Percentiles rank a stretch among this genome's conserved stretches.
Conservation (phyloP, 2,113 vertebrate species). For the Myanophis thanlyinensis region DNA sequence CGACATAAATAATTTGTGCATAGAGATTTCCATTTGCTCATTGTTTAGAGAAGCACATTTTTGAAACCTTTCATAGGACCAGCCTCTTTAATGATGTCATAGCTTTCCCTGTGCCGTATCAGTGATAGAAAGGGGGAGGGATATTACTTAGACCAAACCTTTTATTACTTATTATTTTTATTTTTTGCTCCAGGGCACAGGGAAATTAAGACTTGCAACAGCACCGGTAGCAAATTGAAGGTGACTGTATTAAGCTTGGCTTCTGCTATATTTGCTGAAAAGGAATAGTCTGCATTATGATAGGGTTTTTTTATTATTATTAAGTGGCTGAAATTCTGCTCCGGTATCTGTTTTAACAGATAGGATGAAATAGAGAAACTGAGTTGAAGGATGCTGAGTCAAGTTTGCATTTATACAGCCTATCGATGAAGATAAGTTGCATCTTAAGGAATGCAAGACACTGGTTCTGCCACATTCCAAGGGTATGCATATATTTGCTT, state of each 20-base stretch:
- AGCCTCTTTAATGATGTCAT: neutral
- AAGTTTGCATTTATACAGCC: slow-evolving; percentile 10
- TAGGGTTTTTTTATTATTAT: neutral
- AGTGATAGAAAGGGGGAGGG: neutral
- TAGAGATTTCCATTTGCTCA: neutral
- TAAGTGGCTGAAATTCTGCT: neutral
- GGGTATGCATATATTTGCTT: slow-evolving; percentile 26
- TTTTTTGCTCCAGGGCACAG: neutral
- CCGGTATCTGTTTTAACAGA: slow-evolving; percentile 20
- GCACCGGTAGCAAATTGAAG: neutral
- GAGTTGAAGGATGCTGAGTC: slow-evolving; percentile 14
- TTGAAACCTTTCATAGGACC: neutral
- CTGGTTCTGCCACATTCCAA: slow-evolving; percentile 22
- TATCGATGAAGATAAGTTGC: slow-evolving; percentile 17
- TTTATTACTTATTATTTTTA: neutral
- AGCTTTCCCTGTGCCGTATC: neutral
- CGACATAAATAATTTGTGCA: neutral
- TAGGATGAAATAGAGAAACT: slow-evolving; percentile 37
- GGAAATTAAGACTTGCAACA: neutral
- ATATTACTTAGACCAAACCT: neutral
- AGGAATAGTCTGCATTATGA: neutral
- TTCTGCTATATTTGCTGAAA: slow-evolving; percentile 4
- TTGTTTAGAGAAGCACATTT: neutral
- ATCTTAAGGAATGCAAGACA: slow-evolving; percentile 34
- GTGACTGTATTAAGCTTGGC: neutral